Evolutionary conservation across 2,888 invertebrate genomes (phyloP).

Genomic region (Ariolimax columbianus): DNA sequence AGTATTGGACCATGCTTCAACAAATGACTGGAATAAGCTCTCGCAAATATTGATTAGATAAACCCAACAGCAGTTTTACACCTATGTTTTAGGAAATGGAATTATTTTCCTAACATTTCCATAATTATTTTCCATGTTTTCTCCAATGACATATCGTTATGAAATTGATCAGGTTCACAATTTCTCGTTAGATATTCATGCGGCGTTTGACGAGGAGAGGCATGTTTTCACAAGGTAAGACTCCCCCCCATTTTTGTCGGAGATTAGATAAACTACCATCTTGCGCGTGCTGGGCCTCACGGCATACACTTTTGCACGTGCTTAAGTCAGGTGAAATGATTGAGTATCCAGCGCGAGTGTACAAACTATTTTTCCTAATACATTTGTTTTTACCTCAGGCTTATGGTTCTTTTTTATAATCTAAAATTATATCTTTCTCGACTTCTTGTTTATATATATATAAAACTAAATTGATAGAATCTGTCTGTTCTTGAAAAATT

Average conservation of each 20-base stretch:
- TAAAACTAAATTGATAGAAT: too few species aligned
- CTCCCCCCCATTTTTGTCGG: background rate
- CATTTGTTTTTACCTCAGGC: background rate
- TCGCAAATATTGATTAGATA: too few species aligned
- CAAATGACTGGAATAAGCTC: too few species aligned
- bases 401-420: background rate
- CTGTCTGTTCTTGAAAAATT: too few species aligned
- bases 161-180: background rate
- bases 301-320: background rate
- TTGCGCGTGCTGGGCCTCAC: background rate
- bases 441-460: too few species aligned
- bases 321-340: background rate
- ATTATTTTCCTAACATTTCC: too few species aligned
- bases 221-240: slow-evolving; percentile 7
- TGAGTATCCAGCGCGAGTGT: background rate
- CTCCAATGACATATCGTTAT: background rate
- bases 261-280: slow-evolving; percentile 4
- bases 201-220: background rate
- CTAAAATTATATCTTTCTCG: background rate
- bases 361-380: background rate
- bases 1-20: too few species aligned
- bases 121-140: too few species aligned
- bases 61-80: too few species aligned
- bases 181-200: background rate
- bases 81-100: too few species aligned